These are phyloP conservation scores for Catharus ustulatus DNA, from an alignment of 2,797 vertebrate species.

Conservation along the genomic window DNA sequence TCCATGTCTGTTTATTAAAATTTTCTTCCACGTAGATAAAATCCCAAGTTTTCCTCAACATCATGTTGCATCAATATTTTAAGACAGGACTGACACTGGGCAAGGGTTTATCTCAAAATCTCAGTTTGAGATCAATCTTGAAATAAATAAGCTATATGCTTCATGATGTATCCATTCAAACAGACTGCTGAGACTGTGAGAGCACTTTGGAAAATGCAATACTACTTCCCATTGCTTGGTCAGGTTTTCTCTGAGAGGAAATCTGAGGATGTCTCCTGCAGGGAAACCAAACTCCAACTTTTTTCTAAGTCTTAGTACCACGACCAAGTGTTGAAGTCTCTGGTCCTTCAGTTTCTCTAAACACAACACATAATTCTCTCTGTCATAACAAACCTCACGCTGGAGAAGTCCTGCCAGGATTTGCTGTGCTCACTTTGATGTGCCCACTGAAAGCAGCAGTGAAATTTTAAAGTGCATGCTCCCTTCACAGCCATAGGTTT, in stretches of 20 bases:
- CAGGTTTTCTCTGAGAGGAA: not conserved
- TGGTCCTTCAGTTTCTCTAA: not conserved
- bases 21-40: not conserved
- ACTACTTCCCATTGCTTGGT: not conserved
- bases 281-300: not conserved
- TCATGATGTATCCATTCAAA: not conserved
- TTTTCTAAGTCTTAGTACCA: not conserved
- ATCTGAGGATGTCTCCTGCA: not conserved
- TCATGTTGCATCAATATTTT: not conserved
- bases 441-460: not conserved
- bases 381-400: fast-evolving
- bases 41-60: not conserved
- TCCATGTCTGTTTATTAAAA: not conserved
- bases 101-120: not conserved
- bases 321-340: fast-evolving
- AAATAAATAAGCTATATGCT: not conserved
- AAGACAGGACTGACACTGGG: not conserved
- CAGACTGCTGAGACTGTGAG: not conserved
- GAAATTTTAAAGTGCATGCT: not conserved
- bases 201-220: not conserved
- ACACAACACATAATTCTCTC: not conserved
- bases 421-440: not conserved
- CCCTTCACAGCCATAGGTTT: not conserved
- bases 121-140: not conserved
- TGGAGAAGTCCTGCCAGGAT: not conserved